Base-by-base conservation (phyloP, 1,140 invertebrate genomes). In the Alviniconcha marisindica region DNA sequence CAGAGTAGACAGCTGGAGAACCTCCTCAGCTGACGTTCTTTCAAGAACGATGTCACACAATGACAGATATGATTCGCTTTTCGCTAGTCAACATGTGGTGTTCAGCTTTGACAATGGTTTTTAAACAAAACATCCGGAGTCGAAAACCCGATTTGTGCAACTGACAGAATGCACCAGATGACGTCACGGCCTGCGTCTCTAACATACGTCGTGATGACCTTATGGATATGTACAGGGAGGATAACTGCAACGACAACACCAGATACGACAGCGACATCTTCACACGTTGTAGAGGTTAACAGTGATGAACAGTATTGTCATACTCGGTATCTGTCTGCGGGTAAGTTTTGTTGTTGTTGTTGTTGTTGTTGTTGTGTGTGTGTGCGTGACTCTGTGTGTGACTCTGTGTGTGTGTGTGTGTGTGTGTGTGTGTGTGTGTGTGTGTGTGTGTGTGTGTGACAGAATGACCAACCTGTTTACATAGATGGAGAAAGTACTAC, bases 381-480 rank as follows among this genome's bases (percentile, higher is more conserved):
- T 48, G 10, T n/a, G 18, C 28, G 38, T 77, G 15, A 7, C 36
- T 44, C 36, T 77, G 28, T 77, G 18, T 48, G 36, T 77, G 48
- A 42, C 2, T n/a, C 5, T 48, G 74, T 77, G 66, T 69, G 15
- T 5, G 14, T 69, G 36, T 33, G 31, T 36, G 66, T 33, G 66
- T 69, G 66, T 33, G 66, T 69, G 66, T 33, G 66, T 44, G 74
- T 33, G 66, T 69, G 66, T 69, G 66, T 69, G 66, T 69, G 66
- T 33, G 66, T 69, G 66, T 69, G 66, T 69, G 66, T 33, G 66
- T 69, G 66, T 69, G 66, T 69, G 66, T 69, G 66, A 10, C 2
- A 5, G 54, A 56, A 21, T 14, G 40, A 5, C 18, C 4, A 21
- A 73, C 18, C 7, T 15, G 7, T 15, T 4, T 5, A 73, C 5